A percentile compares a stretch with the other conserved stretches of the same genome.
phyloP scores from a whole-genome alignment of 2,113 vertebrate genomes.

The Verasper variegatus region DNA sequence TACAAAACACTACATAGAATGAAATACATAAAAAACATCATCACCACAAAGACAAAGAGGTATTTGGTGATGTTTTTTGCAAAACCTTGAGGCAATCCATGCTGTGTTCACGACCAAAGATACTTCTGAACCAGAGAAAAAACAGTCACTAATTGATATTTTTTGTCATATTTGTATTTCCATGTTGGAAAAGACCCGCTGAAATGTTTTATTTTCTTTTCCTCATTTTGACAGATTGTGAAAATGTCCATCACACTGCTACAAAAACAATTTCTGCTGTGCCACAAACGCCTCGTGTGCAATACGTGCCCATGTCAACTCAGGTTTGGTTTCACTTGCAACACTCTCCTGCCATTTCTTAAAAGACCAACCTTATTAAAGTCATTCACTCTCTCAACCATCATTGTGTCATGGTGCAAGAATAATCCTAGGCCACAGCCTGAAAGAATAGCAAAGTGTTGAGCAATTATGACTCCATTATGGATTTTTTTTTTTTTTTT shows the following conservation, averaged over 20 bases:
- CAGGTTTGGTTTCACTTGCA: background rate
- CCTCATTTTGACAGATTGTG: conserved; percentile 11
- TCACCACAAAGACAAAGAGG: too few relatives aligned
- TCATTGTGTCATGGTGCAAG: conserved; percentile 21
- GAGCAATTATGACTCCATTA: conserved; percentile 59
- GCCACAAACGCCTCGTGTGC: background rate
- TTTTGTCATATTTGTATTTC: too few relatives aligned
- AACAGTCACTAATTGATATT: too few relatives aligned
- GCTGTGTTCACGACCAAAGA: too few relatives aligned
- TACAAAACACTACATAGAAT: too few relatives aligned
- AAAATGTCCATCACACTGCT: conserved; percentile 31
- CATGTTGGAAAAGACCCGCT: too few relatives aligned
- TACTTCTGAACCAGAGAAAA: too few relatives aligned
- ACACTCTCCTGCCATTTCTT: background rate
- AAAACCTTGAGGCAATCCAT: too few relatives aligned
- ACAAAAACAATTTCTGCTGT: conserved; percentile 35
- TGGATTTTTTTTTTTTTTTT: conserved; percentile 18
- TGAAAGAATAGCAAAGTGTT: conserved; percentile 36
- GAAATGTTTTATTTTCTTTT: too few relatives aligned
- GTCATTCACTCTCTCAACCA: conserved; percentile 48
- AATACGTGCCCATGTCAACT: background rate
- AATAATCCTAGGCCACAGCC: conserved; percentile 16
- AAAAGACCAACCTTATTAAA: conserved; percentile 1
- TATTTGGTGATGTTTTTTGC: too few relatives aligned
- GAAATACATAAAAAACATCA: too few relatives aligned